Conservation (phyloP, 2,797 vertebrate genomes). For the Benthosema pterotum region DNA sequence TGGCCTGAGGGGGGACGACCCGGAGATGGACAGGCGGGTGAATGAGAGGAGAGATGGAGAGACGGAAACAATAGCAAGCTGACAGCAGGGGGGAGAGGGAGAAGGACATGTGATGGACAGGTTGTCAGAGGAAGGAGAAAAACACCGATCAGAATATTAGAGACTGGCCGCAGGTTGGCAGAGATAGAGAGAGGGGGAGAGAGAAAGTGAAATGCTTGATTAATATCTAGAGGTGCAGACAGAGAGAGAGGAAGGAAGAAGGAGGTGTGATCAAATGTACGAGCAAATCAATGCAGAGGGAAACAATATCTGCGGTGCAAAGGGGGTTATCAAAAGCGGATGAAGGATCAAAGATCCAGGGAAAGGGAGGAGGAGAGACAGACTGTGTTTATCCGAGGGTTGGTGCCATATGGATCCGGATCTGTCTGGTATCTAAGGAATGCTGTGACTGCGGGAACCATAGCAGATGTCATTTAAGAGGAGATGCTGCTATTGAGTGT, state of each 20-base stretch:
- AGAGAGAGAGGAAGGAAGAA: background rate
- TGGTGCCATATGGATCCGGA: slow-evolving; percentile 24
- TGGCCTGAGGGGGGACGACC: background rate
- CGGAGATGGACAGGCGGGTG: background rate
- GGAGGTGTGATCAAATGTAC: slow-evolving; percentile 30
- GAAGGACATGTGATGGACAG: slow-evolving; percentile 36
- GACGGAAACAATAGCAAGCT: slow-evolving; percentile 25
- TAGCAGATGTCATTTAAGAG: slow-evolving; percentile 28
- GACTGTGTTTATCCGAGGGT: slow-evolving; percentile 21
- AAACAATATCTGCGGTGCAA: background rate
- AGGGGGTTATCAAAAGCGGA: background rate
- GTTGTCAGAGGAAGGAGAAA: slow-evolving; percentile 10
- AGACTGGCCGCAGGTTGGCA: background rate
- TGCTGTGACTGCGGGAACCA: slow-evolving; percentile 31
- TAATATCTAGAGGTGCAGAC: slow-evolving; percentile 18
- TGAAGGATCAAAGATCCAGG: slow-evolving; percentile 25
- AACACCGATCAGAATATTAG: background rate
- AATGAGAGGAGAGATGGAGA: too few relatives aligned
- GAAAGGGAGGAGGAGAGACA: slow-evolving; percentile 7
- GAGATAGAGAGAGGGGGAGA: background rate
- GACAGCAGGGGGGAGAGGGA: slow-evolving; percentile 35
- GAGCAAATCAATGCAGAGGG: background rate
- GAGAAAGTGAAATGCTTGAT: slow-evolving; percentile 3
- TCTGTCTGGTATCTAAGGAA: slow-evolving; percentile 1
- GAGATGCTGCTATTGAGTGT: slow-evolving; percentile 16